Base-by-base conservation (phyloP, 2,888 invertebrate species). In the Drosophila mayaguana region DNA sequence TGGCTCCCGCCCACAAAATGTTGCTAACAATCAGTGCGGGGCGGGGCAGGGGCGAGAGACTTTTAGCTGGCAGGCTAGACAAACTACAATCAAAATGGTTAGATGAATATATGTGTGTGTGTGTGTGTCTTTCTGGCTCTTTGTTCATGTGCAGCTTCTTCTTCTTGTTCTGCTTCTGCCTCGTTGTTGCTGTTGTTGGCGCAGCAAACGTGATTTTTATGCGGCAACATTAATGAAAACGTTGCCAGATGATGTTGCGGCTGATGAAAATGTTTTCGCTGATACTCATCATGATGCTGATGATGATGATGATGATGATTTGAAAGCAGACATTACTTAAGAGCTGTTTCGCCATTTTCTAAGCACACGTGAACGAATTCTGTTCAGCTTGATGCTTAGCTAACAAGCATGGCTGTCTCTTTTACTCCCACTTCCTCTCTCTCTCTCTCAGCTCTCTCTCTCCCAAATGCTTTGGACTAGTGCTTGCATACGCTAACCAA, bases 141-240 rank as follows among this genome's bases (percentile, higher is more conserved):
- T 63, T 63, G 51, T 65, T 46, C 38, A 36, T 43, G 20, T 36
- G 20, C 32, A 40, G n/a, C 45, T 25, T 20, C 36, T 5, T 8
- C 36, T 36, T 25, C 38, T n/a, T n/a, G 25, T 38, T 16, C 16
- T 32, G 3, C 25, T n/a, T 14, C 22, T 54, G 6, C 45, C 16
- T 7, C 25, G 12, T 14, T 36, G 36, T 5, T 36, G 2, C 14
- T 36, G 4, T 14, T 80, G 66, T 73, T 79, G 83, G 75, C 70
- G 34, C 56, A 68, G 75, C 78, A 84, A 90, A 90, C 81, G 80
- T 81, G 89, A 89, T 83, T 88, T 78, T 72, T 72, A 74, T 81
- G 87, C 66, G 63, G 16, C 22, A 54, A 86, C 72, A 66, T 83
- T 83, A 83, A 83, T 83, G 87, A 87, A 83, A 83, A 85, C 72